Evolutionary conservation across 2,113 vertebrate species (phyloP).

Genomic region (Suricata suricatta): DNA sequence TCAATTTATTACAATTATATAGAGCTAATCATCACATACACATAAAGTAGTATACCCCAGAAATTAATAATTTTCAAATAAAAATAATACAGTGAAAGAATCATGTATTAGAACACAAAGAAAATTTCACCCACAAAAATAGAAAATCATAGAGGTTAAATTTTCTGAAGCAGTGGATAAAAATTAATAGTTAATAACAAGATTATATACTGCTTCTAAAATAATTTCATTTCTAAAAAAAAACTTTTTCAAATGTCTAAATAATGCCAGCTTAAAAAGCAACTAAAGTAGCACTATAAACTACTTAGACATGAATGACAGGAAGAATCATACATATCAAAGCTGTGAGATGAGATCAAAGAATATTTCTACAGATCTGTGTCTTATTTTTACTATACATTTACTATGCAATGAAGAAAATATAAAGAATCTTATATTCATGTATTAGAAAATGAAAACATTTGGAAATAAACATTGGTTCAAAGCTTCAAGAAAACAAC

Average conservation of each 20-base stretch:
- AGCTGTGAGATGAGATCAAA: background rate
- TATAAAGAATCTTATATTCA: background rate
- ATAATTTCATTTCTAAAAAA: background rate
- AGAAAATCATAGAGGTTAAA: background rate
- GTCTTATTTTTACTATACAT: background rate
- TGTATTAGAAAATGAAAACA: background rate
- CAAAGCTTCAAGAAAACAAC: background rate
- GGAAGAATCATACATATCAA: background rate
- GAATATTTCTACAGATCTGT: background rate
- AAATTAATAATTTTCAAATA: background rate
- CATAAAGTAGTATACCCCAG: background rate
- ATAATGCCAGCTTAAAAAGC: background rate
- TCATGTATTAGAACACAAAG: background rate
- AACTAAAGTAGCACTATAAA: background rate
- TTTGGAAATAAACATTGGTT: background rate
- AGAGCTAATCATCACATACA: background rate
- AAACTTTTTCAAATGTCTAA: background rate
- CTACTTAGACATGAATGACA: background rate
- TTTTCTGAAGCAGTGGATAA: background rate
- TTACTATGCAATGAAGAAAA: background rate
- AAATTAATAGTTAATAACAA: background rate
- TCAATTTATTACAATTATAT: background rate
- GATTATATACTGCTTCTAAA: background rate
- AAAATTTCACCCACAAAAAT: background rate
- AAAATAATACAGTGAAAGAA: background rate